phyloP scores from a whole-genome alignment of 2,888 invertebrate species.

The Lypha dubia region DNA sequence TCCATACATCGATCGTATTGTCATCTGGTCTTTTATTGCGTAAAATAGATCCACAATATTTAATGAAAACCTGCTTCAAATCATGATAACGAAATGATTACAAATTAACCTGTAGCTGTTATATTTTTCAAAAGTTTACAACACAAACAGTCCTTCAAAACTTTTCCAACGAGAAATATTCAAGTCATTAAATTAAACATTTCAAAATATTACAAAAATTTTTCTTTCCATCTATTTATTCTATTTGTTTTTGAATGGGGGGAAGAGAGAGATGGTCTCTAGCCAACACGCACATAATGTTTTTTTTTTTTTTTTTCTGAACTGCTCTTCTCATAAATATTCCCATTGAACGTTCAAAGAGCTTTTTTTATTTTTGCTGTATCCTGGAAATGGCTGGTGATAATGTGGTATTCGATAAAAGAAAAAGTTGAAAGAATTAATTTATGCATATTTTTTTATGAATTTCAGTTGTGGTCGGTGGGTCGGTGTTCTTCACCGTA shows the following conservation, averaged over 20 bases:
- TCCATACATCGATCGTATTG: too few relatives aligned
- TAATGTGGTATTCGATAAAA: background rate
- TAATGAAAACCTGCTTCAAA: too few relatives aligned
- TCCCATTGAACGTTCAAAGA: conserved; percentile 23
- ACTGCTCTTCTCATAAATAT: conserved; percentile 9
- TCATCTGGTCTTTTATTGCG: too few relatives aligned
- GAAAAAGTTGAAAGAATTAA: background rate
- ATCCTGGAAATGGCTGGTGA: background rate
- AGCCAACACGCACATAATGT: background rate
- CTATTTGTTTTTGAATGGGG: background rate
- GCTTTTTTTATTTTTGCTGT: background rate
- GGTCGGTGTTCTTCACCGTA: background rate
- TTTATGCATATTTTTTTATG: background rate
- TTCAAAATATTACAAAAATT: background rate
- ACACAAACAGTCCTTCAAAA: too few relatives aligned
- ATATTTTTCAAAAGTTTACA: too few relatives aligned
- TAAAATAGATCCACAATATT: too few relatives aligned
- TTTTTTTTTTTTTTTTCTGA: background rate
- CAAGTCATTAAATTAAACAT: too few relatives aligned
- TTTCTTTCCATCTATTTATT: background rate
- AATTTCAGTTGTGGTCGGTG: background rate
- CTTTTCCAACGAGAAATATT: too few relatives aligned
- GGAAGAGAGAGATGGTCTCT: too few relatives aligned
- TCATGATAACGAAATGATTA: too few relatives aligned
- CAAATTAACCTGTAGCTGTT: too few relatives aligned